Percentiles rank a stretch among this genome's conserved stretches.
phyloP scores from a whole-genome alignment of 2,888 invertebrate species.

The Lutraria lutraria region DNA sequence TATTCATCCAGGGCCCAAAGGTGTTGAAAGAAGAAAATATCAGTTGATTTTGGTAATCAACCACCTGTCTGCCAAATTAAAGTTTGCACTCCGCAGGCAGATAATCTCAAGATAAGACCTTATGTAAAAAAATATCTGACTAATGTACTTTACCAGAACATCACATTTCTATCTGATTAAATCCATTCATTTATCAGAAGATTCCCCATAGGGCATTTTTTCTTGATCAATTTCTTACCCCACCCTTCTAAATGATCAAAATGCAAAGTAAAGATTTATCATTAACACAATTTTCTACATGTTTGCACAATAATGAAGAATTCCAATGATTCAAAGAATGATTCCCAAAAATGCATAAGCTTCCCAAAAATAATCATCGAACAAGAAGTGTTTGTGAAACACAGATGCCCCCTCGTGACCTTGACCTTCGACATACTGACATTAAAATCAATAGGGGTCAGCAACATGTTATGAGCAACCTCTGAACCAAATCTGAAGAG shows the following conservation, averaged over 20 bases:
- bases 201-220: not conserved
- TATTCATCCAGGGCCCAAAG: not conserved
- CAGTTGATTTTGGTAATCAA: slow-evolving; percentile 19
- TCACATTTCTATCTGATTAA: not conserved
- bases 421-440: no score
- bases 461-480: no score
- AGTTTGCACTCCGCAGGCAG: slow-evolving; percentile 37
- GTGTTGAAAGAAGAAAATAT: not conserved
- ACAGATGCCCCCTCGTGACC: no score
- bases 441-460: no score
- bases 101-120: slow-evolving; percentile 26
- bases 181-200: not conserved
- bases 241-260: slow-evolving; percentile 15
- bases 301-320: not conserved
- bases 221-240: not conserved
- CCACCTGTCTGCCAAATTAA: slow-evolving; percentile 38
- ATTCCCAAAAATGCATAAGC: no score
- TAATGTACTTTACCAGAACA: not conserved
- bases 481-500: no score
- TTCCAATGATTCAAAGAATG: not conserved
- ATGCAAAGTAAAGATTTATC: not conserved
- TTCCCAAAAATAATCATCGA: no score
- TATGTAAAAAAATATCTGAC: not conserved
- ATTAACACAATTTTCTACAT: not conserved
- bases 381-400: no score